Base-by-base conservation (phyloP, 2,797 vertebrate genomes). In the Syngnathus rostellatus region DNA sequence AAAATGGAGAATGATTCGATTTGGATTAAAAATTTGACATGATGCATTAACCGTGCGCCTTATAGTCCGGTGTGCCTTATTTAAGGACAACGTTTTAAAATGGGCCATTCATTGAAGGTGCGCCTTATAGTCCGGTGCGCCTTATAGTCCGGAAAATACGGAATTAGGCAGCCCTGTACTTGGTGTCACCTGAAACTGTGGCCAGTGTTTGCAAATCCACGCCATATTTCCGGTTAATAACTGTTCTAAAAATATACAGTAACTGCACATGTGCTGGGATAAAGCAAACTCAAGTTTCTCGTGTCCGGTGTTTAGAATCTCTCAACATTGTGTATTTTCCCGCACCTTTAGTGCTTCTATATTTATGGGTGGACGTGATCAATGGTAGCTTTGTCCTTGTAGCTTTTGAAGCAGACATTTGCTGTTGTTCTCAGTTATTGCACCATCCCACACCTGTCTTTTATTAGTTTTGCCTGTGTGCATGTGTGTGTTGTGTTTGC, bases 381-480 rank as follows among this genome's bases (percentile, higher is more conserved):
- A 87, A 78, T 80, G 76, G 71, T 64, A 69, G 76, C 76, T 77
- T 80, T 79, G 76, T 82, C 77, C 73, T 77, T 68, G 69, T 68
- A 58, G 75, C 72, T 69, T 76, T 76, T 70, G 45, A 75, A 77
- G 75, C 78, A 12, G 71, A 66, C 72, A 41, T 68, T 45, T 38
- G 64, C 68, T 79, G 72, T 75, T 69, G 72, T 73, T 69, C 84
- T 82, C 81, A 54, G 79, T 82, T 80, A 77, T 79, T 80, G 76
- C 74, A 48, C 75, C 73, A 68, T 66, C 86, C 74, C 77, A 75
- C 83, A 83, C 81, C 77, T 80, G 81, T 77, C 75, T 86, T 83
- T 74, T 48, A 63, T 62, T 67, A 43, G 55, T 51, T 62, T 41
- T 46, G 66, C 19, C 54, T 14, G 54, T 40, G 61, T 19, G 65